phyloP scores from a whole-genome alignment of 2,113 vertebrate species.

The Xiphias gladius region DNA sequence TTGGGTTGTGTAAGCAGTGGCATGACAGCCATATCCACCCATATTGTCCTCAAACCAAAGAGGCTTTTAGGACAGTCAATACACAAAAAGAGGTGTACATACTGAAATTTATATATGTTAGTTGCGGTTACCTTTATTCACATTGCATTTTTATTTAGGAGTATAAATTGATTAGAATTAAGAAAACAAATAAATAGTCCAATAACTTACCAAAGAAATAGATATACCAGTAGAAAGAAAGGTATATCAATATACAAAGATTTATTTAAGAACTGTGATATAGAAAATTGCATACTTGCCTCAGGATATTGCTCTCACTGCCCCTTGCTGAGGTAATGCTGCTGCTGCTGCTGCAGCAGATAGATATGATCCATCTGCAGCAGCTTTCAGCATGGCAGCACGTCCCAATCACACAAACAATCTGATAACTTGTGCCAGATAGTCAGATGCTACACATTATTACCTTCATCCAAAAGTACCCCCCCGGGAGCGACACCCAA shows the following conservation, averaged over 20 bases:
- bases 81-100: neutral
- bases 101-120: neutral
- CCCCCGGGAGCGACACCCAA: conserved; percentile 59
- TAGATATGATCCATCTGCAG: conserved; percentile 63
- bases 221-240: conserved; percentile 10
- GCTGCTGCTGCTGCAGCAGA: conserved; percentile 15
- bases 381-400: conserved; percentile 37
- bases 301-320: conserved; percentile 53
- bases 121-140: neutral
- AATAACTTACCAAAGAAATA: conserved; percentile 10
- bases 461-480: conserved; percentile 60
- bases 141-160: neutral
- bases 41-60: conserved; percentile 1
- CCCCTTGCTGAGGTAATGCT: conserved; percentile 16
- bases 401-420: conserved; percentile 59
- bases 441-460: conserved; percentile 57
- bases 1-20: neutral
- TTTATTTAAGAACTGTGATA: conserved; percentile 54
- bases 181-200: conserved; percentile 28
- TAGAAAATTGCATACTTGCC: conserved; percentile 51
- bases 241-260: conserved; percentile 25
- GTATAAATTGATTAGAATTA: neutral
- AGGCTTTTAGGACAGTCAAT: conserved; percentile 1
- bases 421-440: conserved; percentile 60
- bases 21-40: conserved; percentile 26